Base-by-base conservation (phyloP, 2,113 vertebrate genomes). In the Amphiprion ocellaris region DNA sequence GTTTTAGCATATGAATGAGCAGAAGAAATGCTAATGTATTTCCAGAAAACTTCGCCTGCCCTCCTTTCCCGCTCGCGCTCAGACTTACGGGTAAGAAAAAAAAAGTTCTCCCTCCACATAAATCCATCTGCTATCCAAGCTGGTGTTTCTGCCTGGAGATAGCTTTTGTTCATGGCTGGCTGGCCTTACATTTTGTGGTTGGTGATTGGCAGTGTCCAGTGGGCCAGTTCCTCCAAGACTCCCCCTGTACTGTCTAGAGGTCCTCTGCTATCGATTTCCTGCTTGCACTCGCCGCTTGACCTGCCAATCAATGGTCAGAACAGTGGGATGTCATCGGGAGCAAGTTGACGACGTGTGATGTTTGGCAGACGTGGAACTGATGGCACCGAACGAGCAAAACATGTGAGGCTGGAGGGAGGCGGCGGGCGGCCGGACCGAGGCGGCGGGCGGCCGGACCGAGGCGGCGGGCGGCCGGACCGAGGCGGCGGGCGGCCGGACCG, bases 261-360 rank as follows among this genome's bases (percentile, higher is more conserved):
- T 95, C 94, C 93, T 93, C 88, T 89, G 79, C 95, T 96, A 97
- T 93, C 94, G 96, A 97, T 96, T 97, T 97, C 95, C 96, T 96
- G 93, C 92, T 96, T 62, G 79, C 82, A 91, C 91, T 85, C 94
- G 92, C 94, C 94, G 91, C 94, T 95, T 95, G 89, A 93, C 95
- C 95, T 97, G 96, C 97, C 96, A 97, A 83, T 97, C 95, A 95
- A 89, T 85, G 92, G 85, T 90, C 89, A 96, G 94, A 96, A 96
- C 96, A 95, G 93, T 93, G 96, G 96, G 93, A 96, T 96, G 95
- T 94, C 93, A 95, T 85, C 81, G 94, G 93, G 92, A 95, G 94
- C 94, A 94, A 95, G 93, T 86, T 95, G 93, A 95, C 93, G 71
- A 88, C 92, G 79, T 81, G 88, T 91, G 88, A 87, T 94, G 90